Conservation (phyloP, 35 echinoderm and acorn worm genomes). For the Stichopus chloronotus region DNA sequence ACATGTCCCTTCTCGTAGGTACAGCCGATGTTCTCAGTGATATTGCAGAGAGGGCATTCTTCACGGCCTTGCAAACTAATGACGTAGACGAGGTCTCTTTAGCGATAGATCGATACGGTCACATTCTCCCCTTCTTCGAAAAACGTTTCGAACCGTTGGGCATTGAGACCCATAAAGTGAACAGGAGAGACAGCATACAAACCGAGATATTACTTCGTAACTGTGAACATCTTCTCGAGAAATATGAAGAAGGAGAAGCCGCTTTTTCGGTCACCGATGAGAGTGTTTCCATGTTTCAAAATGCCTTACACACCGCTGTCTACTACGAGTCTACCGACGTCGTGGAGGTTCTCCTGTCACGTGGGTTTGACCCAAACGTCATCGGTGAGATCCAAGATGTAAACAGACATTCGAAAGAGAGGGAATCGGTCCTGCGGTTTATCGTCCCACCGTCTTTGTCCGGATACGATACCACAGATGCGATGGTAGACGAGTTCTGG, state of each 20-base stretch:
- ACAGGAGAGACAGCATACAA: slow-evolving; percentile 38
- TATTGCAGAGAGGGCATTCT: slow-evolving; percentile 44
- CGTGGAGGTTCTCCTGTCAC: slow-evolving; percentile 35
- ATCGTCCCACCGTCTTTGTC: slow-evolving; percentile 49
- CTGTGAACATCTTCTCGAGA: slow-evolving; percentile 45
- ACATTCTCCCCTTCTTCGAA: slow-evolving; percentile 10
- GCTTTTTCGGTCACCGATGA: neutral
- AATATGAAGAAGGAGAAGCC: slow-evolving; percentile 13
- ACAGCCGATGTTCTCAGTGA: slow-evolving; percentile 50
- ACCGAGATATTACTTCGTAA: slow-evolving; percentile 54
- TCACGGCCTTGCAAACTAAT: slow-evolving; percentile 32
- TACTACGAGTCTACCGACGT: slow-evolving; percentile 50
- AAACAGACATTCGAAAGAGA: slow-evolving; percentile 1
- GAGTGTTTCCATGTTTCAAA: slow-evolving; percentile 3
- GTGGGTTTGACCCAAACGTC: slow-evolving; percentile 42
- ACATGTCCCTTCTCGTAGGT: slow-evolving; percentile 52
- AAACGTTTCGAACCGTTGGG: neutral
- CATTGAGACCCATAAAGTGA: neutral
- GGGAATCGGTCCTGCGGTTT: slow-evolving; percentile 39
- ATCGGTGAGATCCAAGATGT: slow-evolving; percentile 24
- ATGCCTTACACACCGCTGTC: slow-evolving; percentile 44
- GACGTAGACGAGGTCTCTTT: slow-evolving; percentile 50
- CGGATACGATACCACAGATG: slow-evolving; percentile 13
- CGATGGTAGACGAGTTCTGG: slow-evolving; percentile 51
- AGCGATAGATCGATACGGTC: slow-evolving; percentile 28